Evolutionary conservation across 2,797 vertebrate genomes (phyloP).

Genomic region (Cuculus canorus): DNA sequence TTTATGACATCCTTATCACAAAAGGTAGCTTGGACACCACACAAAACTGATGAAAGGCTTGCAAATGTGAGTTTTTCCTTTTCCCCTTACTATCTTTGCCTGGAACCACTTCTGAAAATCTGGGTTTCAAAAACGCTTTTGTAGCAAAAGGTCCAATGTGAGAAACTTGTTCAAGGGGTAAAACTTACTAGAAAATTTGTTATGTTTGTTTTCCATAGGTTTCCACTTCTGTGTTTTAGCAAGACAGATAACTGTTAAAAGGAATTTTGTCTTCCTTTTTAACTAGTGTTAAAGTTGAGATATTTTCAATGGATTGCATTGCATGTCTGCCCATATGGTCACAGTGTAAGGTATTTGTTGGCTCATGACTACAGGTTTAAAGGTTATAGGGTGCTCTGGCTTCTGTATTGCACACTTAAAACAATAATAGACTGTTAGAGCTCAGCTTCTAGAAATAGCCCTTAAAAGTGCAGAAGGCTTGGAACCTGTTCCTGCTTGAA

Average conservation of each 20-base stretch:
- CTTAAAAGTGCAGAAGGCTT: conserved; percentile 6
- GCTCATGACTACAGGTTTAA: not conserved
- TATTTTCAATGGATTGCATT: not conserved
- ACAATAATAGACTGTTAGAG: not conserved
- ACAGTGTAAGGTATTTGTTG: not conserved
- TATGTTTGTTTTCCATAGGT: not conserved
- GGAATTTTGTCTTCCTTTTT: not conserved
- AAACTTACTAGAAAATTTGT: not conserved
- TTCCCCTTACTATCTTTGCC: not conserved
- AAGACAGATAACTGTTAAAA: not conserved
- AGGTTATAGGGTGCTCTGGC: conserved; percentile 23
- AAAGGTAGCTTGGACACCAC: not conserved
- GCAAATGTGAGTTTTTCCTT: not conserved
- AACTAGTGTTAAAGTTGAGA: not conserved
- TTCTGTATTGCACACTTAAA: not conserved
- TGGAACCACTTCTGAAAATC: not conserved
- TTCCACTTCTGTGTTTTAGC: not conserved
- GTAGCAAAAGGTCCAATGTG: not conserved
- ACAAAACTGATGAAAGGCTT: not conserved
- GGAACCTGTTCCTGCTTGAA: conserved; percentile 25
- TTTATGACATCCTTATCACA: not conserved
- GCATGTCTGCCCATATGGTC: not conserved
- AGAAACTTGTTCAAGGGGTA: not conserved
- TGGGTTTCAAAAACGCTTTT: not conserved
- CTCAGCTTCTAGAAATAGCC: conserved; percentile 27